These are phyloP conservation scores for Belgica antarctica DNA, from an alignment of 2,888 invertebrate genomes.

Conservation along the genomic window DNA sequence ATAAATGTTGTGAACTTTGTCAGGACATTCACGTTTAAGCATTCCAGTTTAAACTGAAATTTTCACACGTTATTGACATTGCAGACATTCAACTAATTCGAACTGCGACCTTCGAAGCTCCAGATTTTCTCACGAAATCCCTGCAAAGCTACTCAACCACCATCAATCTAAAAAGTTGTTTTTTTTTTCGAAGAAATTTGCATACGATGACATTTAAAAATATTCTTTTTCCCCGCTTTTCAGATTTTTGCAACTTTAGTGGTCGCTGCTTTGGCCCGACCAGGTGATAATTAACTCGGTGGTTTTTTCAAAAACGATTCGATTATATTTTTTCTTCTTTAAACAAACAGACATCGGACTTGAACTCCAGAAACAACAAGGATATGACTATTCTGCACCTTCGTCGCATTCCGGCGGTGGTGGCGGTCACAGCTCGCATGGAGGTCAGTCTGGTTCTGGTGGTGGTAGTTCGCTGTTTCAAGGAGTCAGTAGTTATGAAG, in stretches of 20 bases:
- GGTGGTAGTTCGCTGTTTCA: slow-evolving; percentile 1
- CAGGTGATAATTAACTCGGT: slow-evolving; percentile 9
- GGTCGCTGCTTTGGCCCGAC: slow-evolving; percentile 29
- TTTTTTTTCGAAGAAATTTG: no score
- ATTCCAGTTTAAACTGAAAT: no score
- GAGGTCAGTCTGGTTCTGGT: background rate
- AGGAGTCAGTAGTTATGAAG: slow-evolving; percentile 34
- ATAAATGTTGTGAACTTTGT: no score
- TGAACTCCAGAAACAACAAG: background rate
- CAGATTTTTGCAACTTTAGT: slow-evolving; percentile 37
- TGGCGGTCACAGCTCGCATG: background rate
- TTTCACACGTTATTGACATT: no score
- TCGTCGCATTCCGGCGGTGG: background rate
- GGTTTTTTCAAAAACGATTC: background rate
- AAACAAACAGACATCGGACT: background rate
- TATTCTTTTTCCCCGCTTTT: background rate
- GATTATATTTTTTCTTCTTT: background rate
- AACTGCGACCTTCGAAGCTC: no score
- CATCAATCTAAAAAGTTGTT: no score
- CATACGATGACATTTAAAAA: slow-evolving; percentile 3
- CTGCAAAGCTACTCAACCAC: no score
- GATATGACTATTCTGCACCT: background rate
- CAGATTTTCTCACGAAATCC: no score
- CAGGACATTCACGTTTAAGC: no score
- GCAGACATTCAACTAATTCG: no score